Base-by-base conservation (phyloP, 2,888 invertebrate species). In the Drosophila monieri region DNA sequence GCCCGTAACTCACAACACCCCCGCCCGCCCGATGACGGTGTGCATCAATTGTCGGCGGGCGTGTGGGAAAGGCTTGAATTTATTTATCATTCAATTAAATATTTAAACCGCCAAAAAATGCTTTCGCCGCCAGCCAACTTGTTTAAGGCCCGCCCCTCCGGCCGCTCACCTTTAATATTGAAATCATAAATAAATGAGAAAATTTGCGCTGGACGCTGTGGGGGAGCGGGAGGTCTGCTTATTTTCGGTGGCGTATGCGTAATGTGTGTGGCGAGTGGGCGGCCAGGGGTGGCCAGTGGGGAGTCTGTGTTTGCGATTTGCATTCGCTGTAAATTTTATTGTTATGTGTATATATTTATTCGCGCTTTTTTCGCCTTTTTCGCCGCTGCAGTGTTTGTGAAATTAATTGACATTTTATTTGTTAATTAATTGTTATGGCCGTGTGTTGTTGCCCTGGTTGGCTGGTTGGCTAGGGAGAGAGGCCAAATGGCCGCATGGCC, bases 331-430 rank as follows among this genome's bases (percentile, higher is more conserved):
- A 72, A 76, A 88, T 88, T 89, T 89, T 87, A 89, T 85, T 89
- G 83, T 81, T 89, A 78, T 86, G 74, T 78, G 74, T 74, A 55
- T 71, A 27, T 73, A 35, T 76, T 43, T 44, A 18, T 64, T 59
- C 59, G 27, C 32, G 69, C 79, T 48, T 52, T 76, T 78, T 74
- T 75, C 76, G 68, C 66, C 70, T 69, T 65, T 41, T 51, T 61
- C 56, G 56, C 79, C 77, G 80, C 78, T 73, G 77, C 80, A 76
- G 76, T 79, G 84, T 84, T 81, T 88, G 83, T 81, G 81, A 89
- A 88, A 90, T 89, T 90, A 90, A 89, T 90, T 90, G 89, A 89
- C 90, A 89, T 89, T 90, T 89, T 89, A 89, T 89, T 90, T 89
- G 89, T 88, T 90, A 89, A 90, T 90, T 89, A 90, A 90, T 89